A percentile compares a stretch with the other conserved stretches of the same genome.
Conservation (phyloP, 2,888 invertebrate species). For the Bellardia bayeri region DNA sequence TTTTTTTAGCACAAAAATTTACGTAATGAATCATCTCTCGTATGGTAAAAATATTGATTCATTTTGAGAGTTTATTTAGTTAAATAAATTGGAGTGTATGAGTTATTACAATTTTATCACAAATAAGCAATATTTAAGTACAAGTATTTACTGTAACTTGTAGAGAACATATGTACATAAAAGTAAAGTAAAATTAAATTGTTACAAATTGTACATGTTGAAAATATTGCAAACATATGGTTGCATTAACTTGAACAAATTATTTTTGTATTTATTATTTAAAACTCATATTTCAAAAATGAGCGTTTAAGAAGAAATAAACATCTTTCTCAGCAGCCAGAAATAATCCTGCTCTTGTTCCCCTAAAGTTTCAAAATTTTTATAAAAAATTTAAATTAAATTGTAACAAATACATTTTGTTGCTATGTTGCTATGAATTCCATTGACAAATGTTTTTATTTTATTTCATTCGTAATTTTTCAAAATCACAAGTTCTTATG, state of each 20-base stretch:
- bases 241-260: conserved; percentile 5
- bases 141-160: no score
- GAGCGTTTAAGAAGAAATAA: not conserved
- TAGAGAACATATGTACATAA: not conserved
- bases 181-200: not conserved
- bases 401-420: not conserved
- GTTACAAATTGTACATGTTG: not conserved
- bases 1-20: no score
- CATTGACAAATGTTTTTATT: not conserved
- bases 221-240: not conserved
- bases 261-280: not conserved
- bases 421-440: not conserved
- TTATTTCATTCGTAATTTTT: not conserved
- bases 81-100: no score
- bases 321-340: not conserved
- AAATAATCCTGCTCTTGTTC: no score
- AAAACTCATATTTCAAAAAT: conserved; percentile 5
- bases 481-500: not conserved
- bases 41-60: no score
- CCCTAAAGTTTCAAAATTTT: no score
- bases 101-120: no score
- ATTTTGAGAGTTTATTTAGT: no score
- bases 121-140: no score
- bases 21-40: no score
- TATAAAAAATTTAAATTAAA: not conserved